Base-by-base conservation (phyloP, 2,888 invertebrate genomes). In the Sminthurinus aureus region DNA sequence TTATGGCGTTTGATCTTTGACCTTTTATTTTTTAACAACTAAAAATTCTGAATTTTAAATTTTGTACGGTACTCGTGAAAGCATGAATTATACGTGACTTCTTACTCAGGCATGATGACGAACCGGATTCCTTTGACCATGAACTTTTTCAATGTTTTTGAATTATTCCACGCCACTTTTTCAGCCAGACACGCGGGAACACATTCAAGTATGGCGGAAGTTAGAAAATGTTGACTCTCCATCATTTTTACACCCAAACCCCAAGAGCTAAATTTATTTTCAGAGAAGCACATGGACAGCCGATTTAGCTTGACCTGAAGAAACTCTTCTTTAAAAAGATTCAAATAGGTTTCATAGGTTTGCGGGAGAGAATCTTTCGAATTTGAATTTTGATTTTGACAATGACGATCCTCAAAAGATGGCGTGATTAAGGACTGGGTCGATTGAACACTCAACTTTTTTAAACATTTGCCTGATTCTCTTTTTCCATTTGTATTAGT, bases 191-290 rank as follows among this genome's bases (percentile, higher is more conserved):
- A 67, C 0, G 79, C 69, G n/a, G 79, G 79, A 24, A 79, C n/a
- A 20, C 22, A 2, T 4, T 66, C 24, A 1, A 79, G 50, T 38
- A 20, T 38, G 4, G 50, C 67, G 0, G 18, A 15, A 13, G 15
- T 67, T 22, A 79, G 22, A 4, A 26, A 50, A 15, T 18, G 26
- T 50, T 51, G 67, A 79, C 67, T 79, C 50, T 79, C 79, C 18
- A 79, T n/a, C 18, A 79, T 20, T 20, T 66, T 79, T 20, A 79
- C n/a, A 6, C 79, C 79, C 20, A 79, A 22, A 6, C 79, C 79
- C 79, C 79, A 79, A 15, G 38, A 50, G 38, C 79, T 79, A 51
- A 79, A 79, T 51, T 71, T 50, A 22, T 79, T 79, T 22, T 79
- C 69, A 0, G 15, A 38, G 22, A 79, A 79, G 15, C 22, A 38